Evolutionary conservation across 2,113 vertebrate species (phyloP).

Genomic region (Oncorhynchus mykiss): DNA sequence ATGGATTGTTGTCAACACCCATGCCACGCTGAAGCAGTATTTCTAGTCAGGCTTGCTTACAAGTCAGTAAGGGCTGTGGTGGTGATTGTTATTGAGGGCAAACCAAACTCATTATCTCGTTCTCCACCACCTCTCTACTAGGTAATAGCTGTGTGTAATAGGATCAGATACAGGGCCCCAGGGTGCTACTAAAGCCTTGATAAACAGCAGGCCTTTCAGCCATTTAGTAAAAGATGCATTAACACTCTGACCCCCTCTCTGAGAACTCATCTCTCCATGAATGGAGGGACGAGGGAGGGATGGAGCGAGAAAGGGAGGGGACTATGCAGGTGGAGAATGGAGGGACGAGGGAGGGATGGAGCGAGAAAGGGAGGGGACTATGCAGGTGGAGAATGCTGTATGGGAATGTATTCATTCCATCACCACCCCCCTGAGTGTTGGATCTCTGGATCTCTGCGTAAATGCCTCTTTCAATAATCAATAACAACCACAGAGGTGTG

Average conservation of each 20-base stretch:
- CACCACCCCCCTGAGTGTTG: not conserved
- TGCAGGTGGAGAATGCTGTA: not conserved
- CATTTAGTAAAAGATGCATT: slow-evolving; percentile 9
- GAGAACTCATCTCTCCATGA: not conserved
- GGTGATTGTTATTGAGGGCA: not conserved
- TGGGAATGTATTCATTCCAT: not conserved
- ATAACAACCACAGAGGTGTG: not conserved
- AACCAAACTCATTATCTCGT: not conserved
- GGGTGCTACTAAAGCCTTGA: not conserved
- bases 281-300: not conserved
- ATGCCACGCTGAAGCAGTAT: too few relatives aligned
- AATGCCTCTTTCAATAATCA: not conserved
- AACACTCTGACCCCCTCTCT: slow-evolving; percentile 6
- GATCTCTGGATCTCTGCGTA: not conserved
- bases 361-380: not conserved
- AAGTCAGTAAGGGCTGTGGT: not conserved
- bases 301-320: not conserved
- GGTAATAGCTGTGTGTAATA: not conserved
- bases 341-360: not conserved
- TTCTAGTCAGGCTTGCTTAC: not conserved
- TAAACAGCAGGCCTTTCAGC: not conserved
- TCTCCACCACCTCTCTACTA: too few relatives aligned
- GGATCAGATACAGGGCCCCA: not conserved
- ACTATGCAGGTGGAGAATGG: not conserved
- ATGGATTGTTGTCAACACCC: too few relatives aligned